A percentile compares a stretch with the other conserved stretches of the same genome.
Evolutionary conservation across 2,113 vertebrate species (phyloP).

Genomic region (Eptesicus fuscus): DNA sequence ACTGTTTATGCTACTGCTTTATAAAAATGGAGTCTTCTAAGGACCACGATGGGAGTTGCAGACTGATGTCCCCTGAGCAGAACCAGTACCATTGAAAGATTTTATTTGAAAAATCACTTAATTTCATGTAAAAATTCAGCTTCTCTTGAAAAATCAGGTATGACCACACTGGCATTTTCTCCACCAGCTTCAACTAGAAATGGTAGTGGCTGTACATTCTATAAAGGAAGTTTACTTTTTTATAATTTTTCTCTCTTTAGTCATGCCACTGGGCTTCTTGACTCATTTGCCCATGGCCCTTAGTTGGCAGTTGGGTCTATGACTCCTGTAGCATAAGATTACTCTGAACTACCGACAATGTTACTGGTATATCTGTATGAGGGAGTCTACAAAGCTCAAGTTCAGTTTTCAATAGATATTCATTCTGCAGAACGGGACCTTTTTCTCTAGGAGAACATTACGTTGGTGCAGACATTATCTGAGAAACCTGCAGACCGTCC

Average conservation of each 20-base stretch:
- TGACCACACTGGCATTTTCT: neutral
- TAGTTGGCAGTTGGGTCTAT: neutral
- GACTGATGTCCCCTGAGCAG: neutral
- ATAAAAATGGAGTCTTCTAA: neutral
- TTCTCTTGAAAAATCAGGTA: constrained; percentile 27
- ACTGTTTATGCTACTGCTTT: neutral
- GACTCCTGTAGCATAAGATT: neutral
- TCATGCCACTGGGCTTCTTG: neutral
- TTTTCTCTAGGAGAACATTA: neutral
- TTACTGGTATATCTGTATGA: neutral
- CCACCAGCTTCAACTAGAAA: neutral
- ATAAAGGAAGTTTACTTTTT: neutral
- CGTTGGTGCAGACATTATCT: neutral
- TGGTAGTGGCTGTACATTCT: neutral
- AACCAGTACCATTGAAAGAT: neutral
- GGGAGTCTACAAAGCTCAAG: neutral
- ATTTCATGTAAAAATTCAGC: neutral
- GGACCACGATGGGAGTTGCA: neutral
- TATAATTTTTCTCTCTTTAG: neutral
- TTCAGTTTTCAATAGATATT: neutral
- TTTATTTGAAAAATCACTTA: neutral
- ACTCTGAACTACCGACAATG: neutral
- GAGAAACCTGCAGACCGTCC: neutral
- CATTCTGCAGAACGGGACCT: neutral
- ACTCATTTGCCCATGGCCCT: neutral